Conservation (phyloP, 2,888 invertebrate species). For the Loripinus fragilis region DNA sequence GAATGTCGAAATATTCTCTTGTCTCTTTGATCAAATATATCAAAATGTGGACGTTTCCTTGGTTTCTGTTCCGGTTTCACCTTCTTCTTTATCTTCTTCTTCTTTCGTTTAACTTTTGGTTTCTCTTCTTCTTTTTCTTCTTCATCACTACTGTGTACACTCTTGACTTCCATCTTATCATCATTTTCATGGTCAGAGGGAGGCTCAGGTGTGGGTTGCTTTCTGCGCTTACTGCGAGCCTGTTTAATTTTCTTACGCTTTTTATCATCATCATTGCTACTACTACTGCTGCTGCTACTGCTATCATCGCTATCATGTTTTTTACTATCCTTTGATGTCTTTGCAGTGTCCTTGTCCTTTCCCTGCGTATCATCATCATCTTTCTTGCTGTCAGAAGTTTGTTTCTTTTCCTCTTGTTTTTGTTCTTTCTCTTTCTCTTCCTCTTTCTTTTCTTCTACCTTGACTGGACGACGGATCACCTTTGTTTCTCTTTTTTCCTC, state of each 20-base stretch:
- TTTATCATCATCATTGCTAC: neutral
- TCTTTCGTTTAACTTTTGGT: neutral
- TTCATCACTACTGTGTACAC: neutral
- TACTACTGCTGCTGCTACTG: no score
- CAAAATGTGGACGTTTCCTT: neutral
- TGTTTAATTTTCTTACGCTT: neutral
- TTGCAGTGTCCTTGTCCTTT: neutral
- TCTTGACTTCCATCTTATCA: neutral
- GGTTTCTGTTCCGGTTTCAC: no score
- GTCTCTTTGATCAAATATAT: neutral
- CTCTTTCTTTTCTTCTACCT: neutral
- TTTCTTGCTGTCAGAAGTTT: neutral
- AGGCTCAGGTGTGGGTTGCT: neutral
- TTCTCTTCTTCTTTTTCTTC: neutral
- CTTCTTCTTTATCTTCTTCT: neutral
- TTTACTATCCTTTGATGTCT: neutral
- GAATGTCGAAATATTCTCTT: neutral
- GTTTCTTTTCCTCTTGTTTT: conserved; percentile 2
- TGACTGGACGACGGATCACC: no score
- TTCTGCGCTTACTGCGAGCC: neutral
- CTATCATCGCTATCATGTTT: neutral
- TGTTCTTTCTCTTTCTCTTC: conserved; percentile 10
- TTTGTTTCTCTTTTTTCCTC: no score
- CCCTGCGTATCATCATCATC: neutral
- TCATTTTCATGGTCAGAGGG: neutral